Evolutionary conservation across 1,140 invertebrate genomes (phyloP).

Genomic region (Eriosoma lanigerum): DNA sequence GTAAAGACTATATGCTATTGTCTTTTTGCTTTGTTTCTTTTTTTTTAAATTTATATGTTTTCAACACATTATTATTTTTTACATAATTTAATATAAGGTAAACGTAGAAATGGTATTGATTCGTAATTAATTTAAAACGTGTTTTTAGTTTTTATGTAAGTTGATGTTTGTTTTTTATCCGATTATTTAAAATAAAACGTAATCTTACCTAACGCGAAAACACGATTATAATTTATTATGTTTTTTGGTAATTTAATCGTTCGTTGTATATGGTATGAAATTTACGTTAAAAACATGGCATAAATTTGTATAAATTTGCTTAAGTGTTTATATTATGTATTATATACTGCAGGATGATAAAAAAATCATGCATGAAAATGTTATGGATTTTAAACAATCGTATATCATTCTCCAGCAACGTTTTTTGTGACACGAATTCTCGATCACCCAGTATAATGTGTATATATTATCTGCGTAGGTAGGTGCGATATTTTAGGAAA

Average conservation of each 20-base stretch:
- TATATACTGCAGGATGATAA: no score
- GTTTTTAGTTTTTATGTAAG: neutral
- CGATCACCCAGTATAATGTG: no score
- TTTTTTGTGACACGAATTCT: no score
- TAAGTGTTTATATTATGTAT: no score
- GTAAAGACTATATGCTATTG: no score
- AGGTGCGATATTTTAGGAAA: constrained; percentile 20
- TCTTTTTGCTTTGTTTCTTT: no score
- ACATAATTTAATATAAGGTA: neutral
- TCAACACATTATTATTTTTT: no score
- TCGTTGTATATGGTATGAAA: neutral
- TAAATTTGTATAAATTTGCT: neutral
- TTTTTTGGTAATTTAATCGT: neutral
- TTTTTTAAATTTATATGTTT: no score
- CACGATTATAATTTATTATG: neutral
- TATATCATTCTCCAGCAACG: no score
- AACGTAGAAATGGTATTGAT: no score
- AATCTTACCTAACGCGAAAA: neutral
- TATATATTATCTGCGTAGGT: neutral
- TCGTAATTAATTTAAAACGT: neutral
- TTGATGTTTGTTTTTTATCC: neutral
- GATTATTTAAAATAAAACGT: neutral
- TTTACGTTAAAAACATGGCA: constrained; percentile 16
- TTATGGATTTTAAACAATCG: no score
- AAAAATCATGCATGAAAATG: no score